Conservation (phyloP, 2,888 invertebrate genomes). For the Taenaris catops region DNA sequence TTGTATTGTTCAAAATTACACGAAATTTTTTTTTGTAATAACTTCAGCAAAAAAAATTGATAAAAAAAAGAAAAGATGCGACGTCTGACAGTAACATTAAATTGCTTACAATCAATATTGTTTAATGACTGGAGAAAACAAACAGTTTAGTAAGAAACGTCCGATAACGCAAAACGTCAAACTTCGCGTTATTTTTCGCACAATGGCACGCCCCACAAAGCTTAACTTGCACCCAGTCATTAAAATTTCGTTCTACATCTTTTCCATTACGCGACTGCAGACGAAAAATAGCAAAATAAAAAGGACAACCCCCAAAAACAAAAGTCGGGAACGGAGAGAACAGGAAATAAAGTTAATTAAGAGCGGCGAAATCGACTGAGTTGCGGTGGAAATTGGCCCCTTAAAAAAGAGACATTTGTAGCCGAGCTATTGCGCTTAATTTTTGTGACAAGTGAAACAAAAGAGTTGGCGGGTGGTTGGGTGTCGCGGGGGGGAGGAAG, state of each 20-base stretch:
- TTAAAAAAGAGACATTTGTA: conserved; percentile 79
- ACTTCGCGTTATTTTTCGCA: conserved; percentile 53
- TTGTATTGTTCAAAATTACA: too few relatives aligned
- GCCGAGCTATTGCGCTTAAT: conserved; percentile 77
- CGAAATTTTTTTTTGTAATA: too few relatives aligned
- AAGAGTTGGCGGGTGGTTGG: conserved; percentile 66
- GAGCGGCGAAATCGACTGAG: conserved; percentile 79
- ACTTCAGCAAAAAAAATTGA: too few relatives aligned
- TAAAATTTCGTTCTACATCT: conserved; percentile 78
- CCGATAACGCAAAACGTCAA: conserved; percentile 57
- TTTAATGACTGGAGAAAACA: conserved; percentile 38
- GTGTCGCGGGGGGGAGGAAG: conserved; percentile 37
- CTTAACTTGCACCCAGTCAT: conserved; percentile 72
- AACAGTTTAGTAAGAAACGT: conserved; percentile 45
- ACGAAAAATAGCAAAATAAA: conserved; percentile 76
- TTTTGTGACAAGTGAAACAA: conserved; percentile 80
- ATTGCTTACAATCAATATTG: conserved; percentile 33
- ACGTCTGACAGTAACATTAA: too few relatives aligned
- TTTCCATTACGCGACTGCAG: conserved; percentile 75
- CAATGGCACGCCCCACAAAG: conserved; percentile 67
- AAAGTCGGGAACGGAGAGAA: conserved; percentile 73
- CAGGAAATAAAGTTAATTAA: conserved; percentile 80
- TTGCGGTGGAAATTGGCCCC: conserved; percentile 78
- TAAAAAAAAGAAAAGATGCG: too few relatives aligned
- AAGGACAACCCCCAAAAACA: conserved; percentile 68